Conservation (phyloP, 2,797 vertebrate species). For the Trichosurus vulpecula region DNA sequence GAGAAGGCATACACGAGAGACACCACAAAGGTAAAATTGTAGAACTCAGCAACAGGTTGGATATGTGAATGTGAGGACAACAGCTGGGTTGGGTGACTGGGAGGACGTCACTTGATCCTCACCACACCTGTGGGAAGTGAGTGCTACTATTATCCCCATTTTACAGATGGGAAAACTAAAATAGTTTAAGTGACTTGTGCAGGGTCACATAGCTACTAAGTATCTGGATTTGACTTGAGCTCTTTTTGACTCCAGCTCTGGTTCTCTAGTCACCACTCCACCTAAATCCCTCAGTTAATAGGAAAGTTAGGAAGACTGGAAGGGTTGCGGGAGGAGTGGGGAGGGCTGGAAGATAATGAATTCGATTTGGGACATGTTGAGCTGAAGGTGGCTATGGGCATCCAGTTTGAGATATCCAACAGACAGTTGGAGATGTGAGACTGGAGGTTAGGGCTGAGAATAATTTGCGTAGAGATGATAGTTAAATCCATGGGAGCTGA, state of each 20-base stretch:
- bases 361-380: neutral
- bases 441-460: neutral
- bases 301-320: neutral
- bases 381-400: neutral
- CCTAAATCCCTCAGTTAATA: neutral
- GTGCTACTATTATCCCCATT: neutral
- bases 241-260: neutral
- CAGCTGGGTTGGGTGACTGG: neutral
- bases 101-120: neutral
- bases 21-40: neutral
- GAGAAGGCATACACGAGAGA: neutral
- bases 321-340: neutral
- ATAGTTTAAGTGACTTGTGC: neutral
- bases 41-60: neutral
- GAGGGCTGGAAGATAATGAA: neutral
- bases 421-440: neutral
- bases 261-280: neutral
- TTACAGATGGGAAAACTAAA: neutral
- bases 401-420: neutral
- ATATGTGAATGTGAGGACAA: neutral
- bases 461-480: neutral
- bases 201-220: neutral
- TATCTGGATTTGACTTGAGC: neutral
- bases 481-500: neutral
- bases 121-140: neutral